Evolutionary conservation across 2,113 vertebrate species (phyloP), one percentile per base, ranked within the genome.

Genomic region (Oreochromis aureus): DNA sequence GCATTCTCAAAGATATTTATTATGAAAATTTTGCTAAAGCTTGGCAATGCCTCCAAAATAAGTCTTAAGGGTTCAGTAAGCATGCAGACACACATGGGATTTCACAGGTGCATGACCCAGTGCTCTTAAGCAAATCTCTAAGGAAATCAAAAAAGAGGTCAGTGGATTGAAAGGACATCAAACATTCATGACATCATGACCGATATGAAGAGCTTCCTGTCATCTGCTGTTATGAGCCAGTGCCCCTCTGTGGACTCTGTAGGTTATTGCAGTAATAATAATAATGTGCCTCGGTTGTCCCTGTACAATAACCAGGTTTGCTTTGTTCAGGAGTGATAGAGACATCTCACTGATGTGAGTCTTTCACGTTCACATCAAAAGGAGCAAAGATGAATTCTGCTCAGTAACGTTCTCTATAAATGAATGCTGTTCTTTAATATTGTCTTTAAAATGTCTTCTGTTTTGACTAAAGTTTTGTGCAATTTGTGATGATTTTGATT

Each of bases 101-200:
- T 85, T 85, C 84, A 85, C 19, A 51, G 55, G 81, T 53, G n/a
- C 87, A 84, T 84, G 86, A 80, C 81, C 80, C 66, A 53, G 86
- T 27, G 56, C 89, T 89, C 54, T 18, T 36, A 41, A 90, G 84
- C 86, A 95, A 81, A 87, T 94, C 91, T 93, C 92, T 81, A 81
- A 88, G 89, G 94, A 93, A 89, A 90, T 93, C 81, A 92, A 88
- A 18, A 96, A 96, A 81, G 89, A 95, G 96, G 95, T 96, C 95
- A 96, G 87, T 92, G 90, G 91, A 93, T 90, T 92, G 83, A 91
- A 87, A 85, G 88, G 87, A 82, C 90, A 95, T 96, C 89, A 96
- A 96, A 96, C 89, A 95, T 95, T 95, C 30, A 94, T 96, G 91
- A 89, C 92, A 83, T 92, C 86, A 91, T 89, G 84, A 86, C 83